Evolutionary conservation across 2,888 invertebrate species (phyloP), one percentile per base, ranked within the genome.

Genomic region (Protophormia terraenovae): DNA sequence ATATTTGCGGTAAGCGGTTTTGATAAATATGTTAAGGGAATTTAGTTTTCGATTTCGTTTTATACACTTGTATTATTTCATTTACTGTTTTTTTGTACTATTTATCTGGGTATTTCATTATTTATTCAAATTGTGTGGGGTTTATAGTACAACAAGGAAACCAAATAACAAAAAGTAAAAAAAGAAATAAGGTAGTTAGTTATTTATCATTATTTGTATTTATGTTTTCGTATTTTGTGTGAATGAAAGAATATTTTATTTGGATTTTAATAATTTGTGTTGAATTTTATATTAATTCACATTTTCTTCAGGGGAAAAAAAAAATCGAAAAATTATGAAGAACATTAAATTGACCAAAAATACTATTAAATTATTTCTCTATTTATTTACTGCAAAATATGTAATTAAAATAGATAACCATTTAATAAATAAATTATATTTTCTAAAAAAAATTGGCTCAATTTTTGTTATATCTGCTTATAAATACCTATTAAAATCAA

Each of bases 1-100:
- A 53, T 62, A 69, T 62, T 71, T 77, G 71, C 60, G 71, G 76
- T 73, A 50, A 77, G 84, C 72, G 77, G 60, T 77, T 81, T 81
- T 77, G 53, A 77, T 84, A 84, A 84, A 84, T 84, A 67, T 72
- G 80, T 80, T 84, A 19, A 67, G 84, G 84, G 84, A 84, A 77
- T 84, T 84, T 69, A 62, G 60, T 81, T 80, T 72, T 80, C 72
- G 29, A 38, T 77, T 73, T 38, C 19, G 19, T n/a, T 71, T 64
- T 16, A 64, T 27, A 38, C 2, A 45, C 14, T 66, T 16, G 22
- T 29, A 55, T 19, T 47, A 62, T 53, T 55, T 67, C 1, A 7
- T 41, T 29, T 29, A n/a, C n/a, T n/a, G 2, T 55, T 10, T 55
- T 35, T 1, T 19, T 73, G 8, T 45, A 24, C 4, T n/a, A 45